phyloP scores from a whole-genome alignment of 2,113 vertebrate species.

The Pipa parva region DNA sequence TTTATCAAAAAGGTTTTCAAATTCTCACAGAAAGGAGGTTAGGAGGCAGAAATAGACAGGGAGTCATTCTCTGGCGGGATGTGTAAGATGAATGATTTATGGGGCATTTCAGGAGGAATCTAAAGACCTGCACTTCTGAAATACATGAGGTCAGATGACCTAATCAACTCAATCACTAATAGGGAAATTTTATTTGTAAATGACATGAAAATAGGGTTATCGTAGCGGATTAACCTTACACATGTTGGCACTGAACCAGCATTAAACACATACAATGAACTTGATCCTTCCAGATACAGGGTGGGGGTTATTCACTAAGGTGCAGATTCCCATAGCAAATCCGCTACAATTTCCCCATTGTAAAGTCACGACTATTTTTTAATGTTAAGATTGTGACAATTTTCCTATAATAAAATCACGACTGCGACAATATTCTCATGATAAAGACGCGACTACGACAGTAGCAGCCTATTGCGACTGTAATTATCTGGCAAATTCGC shows the following conservation, averaged over 20 bases:
- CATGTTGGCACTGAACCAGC: not conserved
- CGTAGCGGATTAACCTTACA: slow-evolving; percentile 29
- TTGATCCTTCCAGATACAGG: not conserved
- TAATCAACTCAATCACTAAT: slow-evolving; percentile 39
- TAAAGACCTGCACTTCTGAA: slow-evolving; percentile 22
- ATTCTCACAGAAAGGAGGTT: not conserved
- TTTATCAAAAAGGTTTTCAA: slow-evolving; percentile 38
- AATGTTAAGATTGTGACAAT: too few species aligned
- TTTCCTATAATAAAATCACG: too few species aligned
- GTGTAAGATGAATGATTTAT: slow-evolving; percentile 37
- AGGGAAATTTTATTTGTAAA: slow-evolving; percentile 36
- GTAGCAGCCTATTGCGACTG: too few species aligned
- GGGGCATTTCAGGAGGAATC: slow-evolving; percentile 23
- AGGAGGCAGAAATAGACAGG: slow-evolving; percentile 29
- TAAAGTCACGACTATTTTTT: too few species aligned
- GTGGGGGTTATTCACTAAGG: not conserved
- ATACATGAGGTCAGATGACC: slow-evolving; percentile 21
- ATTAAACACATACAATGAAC: not conserved
- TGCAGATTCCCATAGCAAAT: too few species aligned
- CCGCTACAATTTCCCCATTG: too few species aligned
- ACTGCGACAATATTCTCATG: too few species aligned
- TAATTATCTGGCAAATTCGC: too few species aligned
- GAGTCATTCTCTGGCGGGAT: not conserved
- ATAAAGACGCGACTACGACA: too few species aligned
- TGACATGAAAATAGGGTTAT: slow-evolving; percentile 30